Conservation (phyloP, 2,113 vertebrate species). For the Salvator merianae region DNA sequence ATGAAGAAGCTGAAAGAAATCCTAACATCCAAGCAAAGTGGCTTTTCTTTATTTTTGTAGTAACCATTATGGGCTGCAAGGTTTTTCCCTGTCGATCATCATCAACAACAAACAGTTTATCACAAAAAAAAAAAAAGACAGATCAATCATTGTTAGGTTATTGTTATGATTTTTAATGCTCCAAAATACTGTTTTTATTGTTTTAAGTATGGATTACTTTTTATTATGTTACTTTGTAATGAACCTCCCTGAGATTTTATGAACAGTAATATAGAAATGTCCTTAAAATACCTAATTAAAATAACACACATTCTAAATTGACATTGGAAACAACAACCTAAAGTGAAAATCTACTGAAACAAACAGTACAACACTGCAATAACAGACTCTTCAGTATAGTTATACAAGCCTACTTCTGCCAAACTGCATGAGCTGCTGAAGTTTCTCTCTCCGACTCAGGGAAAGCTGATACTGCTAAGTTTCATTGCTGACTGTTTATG, state of each 20-base stretch:
- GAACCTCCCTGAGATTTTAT: too few relatives aligned
- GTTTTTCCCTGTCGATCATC: not conserved
- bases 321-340: not conserved
- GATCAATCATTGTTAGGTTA: too few relatives aligned
- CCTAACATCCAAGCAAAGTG: not conserved
- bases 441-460: conserved; percentile 48
- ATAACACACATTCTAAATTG: conserved; percentile 7
- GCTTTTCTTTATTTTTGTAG: not conserved
- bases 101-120: not conserved
- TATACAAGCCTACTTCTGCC: conserved; percentile 5
- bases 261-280: too few relatives aligned
- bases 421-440: conserved; percentile 30
- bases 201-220: too few relatives aligned
- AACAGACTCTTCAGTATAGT: not conserved
- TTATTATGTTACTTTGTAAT: too few relatives aligned
- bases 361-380: not conserved
- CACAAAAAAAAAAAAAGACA: not conserved
- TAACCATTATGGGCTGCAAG: not conserved
- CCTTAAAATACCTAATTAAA: not conserved
- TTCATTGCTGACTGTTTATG: conserved; percentile 49
- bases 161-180: too few relatives aligned
- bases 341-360: not conserved
- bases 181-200: too few relatives aligned
- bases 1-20: not conserved
- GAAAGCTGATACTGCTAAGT: conserved; percentile 60